phyloP scores from a whole-genome alignment of 23 tunicate species.

The Trididemnum miniatum region DNA sequence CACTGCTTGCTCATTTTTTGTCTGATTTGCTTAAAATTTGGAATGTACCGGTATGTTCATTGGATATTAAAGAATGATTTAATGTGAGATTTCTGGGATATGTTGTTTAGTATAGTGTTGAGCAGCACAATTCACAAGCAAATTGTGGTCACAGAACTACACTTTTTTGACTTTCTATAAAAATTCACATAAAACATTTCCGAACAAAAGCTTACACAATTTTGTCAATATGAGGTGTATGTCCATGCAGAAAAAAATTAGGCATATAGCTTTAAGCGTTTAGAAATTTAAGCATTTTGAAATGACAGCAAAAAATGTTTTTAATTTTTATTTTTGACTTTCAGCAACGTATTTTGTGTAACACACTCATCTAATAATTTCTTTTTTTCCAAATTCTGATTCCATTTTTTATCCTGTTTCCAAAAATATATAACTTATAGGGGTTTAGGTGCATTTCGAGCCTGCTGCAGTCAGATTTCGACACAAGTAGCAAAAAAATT shows the following conservation, averaged over 20 bases:
- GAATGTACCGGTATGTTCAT: background rate
- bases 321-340: too few species aligned
- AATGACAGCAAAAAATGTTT: too few species aligned
- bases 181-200: background rate
- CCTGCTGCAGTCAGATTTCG: too few species aligned
- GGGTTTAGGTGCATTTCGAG: too few species aligned
- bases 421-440: too few species aligned
- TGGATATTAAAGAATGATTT: background rate
- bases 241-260: background rate
- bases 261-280: too few species aligned
- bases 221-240: background rate
- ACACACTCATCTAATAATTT: too few species aligned
- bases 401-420: too few species aligned
- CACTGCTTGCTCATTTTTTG: conserved; percentile 18
- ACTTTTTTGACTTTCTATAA: background rate
- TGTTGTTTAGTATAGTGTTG: background rate
- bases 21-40: background rate
- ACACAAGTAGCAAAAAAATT: too few species aligned
- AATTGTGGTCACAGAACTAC: background rate
- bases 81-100: background rate
- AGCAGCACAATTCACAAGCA: background rate
- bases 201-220: background rate
- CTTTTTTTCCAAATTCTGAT: too few species aligned
- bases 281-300: too few species aligned
- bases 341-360: too few species aligned